Base-by-base conservation (phyloP, 2,888 invertebrate species). In the Cyrtodaria siliqua region DNA sequence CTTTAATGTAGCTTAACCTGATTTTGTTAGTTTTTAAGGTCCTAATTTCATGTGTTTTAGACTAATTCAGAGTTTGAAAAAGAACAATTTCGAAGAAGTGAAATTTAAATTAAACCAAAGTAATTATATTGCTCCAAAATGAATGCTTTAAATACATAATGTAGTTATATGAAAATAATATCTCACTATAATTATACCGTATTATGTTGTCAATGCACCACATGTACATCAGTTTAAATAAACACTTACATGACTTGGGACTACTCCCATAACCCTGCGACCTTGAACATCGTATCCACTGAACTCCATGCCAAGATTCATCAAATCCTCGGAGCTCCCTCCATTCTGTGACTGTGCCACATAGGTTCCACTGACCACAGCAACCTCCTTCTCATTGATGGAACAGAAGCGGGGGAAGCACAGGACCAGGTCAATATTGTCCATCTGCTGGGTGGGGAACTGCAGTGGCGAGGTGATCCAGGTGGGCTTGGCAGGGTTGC, bases 231-330 rank as follows among this genome's bases (percentile, higher is more conserved):
- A n/a, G n/a, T n/a, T n/a, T n/a, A 38, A 38, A 38, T 38, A 8
- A 38, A 18, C 49, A 55, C 55, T 49, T 64, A 81, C 80, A 52
- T 64, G 42, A 55, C 50, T 23, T 49, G 72, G 61, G 2, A 66
- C 66, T 14, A 85, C 49, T 12, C 85, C 85, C 62, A 85, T 78
- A 4, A 85, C 78, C 27, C 70, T 62, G 47, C 64, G 60, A 18
- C 83, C 77, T 26, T 40, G 60, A 50, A 63, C 44, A 60, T 74
- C 73, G 52, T 55, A 63, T 9, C 85, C 85, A 47, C 82, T 75
- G 56, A 83, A 85, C 61, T 78, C 78, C 40, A 49, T 57, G 0
- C 83, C 79, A 20, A 74, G 44, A 14, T 47, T 53, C 23, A 26
- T 55, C 49, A 29, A 33, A 2, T 47, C 47, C 14, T 26, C 53